Conservation (phyloP, 2,797 vertebrate genomes). For the Anableps anableps region DNA sequence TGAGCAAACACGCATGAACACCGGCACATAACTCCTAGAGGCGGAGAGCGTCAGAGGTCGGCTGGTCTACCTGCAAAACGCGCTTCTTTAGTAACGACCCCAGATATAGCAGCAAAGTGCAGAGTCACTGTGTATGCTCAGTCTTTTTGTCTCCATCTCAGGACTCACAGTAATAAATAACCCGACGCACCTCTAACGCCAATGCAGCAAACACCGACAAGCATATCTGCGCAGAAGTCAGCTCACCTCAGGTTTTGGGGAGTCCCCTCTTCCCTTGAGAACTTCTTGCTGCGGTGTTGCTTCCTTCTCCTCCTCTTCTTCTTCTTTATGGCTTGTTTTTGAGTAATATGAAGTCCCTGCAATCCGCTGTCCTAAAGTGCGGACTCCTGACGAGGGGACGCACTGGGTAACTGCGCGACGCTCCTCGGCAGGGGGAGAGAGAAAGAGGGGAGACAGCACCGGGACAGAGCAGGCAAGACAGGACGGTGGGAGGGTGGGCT, state of each 20-base stretch:
- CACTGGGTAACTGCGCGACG: constrained; percentile 64
- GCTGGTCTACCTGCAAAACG: background rate
- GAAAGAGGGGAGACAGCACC: constrained; percentile 34
- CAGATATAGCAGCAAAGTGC: constrained; percentile 6
- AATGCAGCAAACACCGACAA: constrained; percentile 59
- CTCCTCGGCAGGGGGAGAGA: constrained; percentile 58
- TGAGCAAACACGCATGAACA: constrained; percentile 32
- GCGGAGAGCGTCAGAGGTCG: constrained; percentile 6
- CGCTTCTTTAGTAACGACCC: background rate
- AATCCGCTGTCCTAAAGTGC: constrained; percentile 53
- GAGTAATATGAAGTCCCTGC: constrained; percentile 33
- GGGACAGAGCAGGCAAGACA: constrained; percentile 31
- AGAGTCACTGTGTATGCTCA: constrained; percentile 12
- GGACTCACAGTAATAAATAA: background rate
- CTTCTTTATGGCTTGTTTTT: constrained; percentile 13
- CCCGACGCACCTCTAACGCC: constrained; percentile 49
- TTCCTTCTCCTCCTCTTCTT: constrained; percentile 12
- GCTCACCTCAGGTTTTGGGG: constrained; percentile 75
- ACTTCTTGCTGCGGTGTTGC: constrained; percentile 14
- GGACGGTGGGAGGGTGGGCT: constrained; percentile 32
- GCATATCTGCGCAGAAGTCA: constrained; percentile 15
- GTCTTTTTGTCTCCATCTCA: background rate
- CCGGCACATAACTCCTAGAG: constrained; percentile 13
- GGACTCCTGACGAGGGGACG: constrained; percentile 53
- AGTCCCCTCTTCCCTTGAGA: constrained; percentile 63